Conservation (phyloP, 2,113 vertebrate species). For the Actinemys pallida region DNA sequence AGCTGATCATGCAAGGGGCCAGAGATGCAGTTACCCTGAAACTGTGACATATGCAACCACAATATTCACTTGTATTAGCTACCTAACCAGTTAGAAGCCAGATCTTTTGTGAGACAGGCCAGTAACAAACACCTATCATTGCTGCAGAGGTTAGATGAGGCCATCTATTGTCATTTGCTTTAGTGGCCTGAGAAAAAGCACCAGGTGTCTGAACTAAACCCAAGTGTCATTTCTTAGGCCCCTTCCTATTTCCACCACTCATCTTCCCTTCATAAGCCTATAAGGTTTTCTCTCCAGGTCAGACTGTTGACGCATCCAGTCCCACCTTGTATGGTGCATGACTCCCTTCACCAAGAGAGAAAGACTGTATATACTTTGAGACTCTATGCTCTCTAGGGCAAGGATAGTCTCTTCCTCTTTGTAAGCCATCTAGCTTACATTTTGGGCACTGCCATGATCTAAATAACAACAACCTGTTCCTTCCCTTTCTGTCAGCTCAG, state of each 20-base stretch:
- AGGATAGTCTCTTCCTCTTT: not conserved
- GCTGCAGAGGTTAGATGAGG: not conserved
- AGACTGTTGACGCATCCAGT: not conserved
- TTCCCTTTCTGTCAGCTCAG: not conserved
- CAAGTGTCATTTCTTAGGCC: not conserved
- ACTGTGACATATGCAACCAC: not conserved
- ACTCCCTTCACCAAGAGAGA: conserved; percentile 15
- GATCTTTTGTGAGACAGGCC: not conserved
- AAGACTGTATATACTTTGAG: conserved; percentile 51
- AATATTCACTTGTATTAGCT: not conserved
- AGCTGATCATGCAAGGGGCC: not conserved
- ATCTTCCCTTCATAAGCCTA: not conserved
- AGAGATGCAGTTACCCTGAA: not conserved
- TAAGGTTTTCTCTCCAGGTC: not conserved
- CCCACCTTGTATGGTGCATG: not conserved
- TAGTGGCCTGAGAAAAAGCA: not conserved
- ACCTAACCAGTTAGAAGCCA: not conserved
- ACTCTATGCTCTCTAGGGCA: not conserved
- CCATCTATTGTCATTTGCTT: not conserved
- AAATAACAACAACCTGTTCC: not conserved
- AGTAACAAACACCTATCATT: not conserved
- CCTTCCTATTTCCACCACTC: not conserved
- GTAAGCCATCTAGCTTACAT: not conserved
- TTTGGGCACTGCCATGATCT: conserved; percentile 44
- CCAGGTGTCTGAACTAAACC: not conserved